phyloP scores from a whole-genome alignment of 2,888 invertebrate species.

The Drosophila kuntzei region DNA sequence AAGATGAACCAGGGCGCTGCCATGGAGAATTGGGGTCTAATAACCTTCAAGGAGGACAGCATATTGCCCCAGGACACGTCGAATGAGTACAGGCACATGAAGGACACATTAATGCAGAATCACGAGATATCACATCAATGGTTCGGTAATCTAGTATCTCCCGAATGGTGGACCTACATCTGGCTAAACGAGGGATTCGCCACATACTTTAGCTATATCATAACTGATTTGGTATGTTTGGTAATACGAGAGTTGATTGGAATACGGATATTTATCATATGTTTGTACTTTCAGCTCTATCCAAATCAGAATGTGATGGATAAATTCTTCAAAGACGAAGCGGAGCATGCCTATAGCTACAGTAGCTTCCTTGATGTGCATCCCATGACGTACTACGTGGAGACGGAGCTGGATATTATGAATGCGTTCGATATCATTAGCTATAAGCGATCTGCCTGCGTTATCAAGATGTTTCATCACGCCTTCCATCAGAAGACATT shows the following conservation, averaged over 20 bases:
- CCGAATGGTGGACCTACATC: conserved; percentile 90
- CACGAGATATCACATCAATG: conserved; percentile 91
- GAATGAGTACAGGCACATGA: conserved; percentile 82
- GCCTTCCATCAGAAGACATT: conserved; percentile 82
- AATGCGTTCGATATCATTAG: conserved; percentile 88
- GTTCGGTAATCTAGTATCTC: conserved; percentile 92
- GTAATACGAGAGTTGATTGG: not conserved
- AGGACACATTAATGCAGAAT: conserved; percentile 86
- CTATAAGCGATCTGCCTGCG: conserved; percentile 87
- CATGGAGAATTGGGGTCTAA: conserved; percentile 98
- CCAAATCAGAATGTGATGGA: conserved; percentile 89
- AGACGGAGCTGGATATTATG: conserved; percentile 78
- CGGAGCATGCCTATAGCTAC: conserved; percentile 74
- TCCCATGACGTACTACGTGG: conserved; percentile 83
- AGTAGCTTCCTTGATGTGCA: conserved; percentile 74
- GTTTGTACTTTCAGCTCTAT: conserved; percentile 86
- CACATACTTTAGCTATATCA: conserved; percentile 82
- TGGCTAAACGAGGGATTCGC: conserved; percentile 93
- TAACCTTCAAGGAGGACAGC: conserved; percentile 87
- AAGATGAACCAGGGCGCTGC: conserved; percentile 93
- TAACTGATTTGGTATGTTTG: conserved; percentile 78
- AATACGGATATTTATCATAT: not conserved
- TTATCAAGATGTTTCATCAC: conserved; percentile 84
- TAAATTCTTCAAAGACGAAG: conserved; percentile 86
- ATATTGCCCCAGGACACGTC: conserved; percentile 83